Conservation (phyloP, 2,888 invertebrate genomes). For the Heliconius charithonia region DNA sequence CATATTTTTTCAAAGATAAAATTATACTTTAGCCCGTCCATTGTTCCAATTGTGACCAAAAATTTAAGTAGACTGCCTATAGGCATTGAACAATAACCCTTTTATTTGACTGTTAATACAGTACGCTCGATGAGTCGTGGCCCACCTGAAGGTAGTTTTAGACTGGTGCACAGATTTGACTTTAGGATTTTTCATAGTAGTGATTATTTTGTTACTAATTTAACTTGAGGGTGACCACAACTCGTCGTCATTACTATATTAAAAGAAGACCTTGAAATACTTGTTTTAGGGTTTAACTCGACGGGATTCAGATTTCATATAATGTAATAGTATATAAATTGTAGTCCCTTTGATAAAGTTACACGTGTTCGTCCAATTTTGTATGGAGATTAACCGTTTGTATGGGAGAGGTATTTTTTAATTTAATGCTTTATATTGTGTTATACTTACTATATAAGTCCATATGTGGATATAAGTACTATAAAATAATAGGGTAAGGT, state of each 20-base stretch:
- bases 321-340: conserved; percentile 14
- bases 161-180: too few relatives aligned
- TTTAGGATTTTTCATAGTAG: too few relatives aligned
- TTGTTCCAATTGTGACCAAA: neutral
- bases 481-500: neutral
- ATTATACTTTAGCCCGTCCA: neutral
- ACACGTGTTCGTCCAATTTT: conserved; percentile 33
- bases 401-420: neutral
- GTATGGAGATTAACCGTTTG: neutral
- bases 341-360: conserved; percentile 7
- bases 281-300: conserved; percentile 14
- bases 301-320: conserved; percentile 27
- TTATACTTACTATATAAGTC: neutral
- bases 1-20: neutral
- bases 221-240: too few relatives aligned
- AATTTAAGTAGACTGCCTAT: neutral
- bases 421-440: neutral
- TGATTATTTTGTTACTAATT: too few relatives aligned
- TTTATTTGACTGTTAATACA: neutral
- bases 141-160: too few relatives aligned
- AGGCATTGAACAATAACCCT: neutral
- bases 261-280: conserved; percentile 31
- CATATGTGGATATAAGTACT: neutral
- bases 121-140: too few relatives aligned
- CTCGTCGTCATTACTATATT: neutral